phyloP scores from a whole-genome alignment of 2,113 vertebrate genomes.

The Leptodactylus fuscus region DNA sequence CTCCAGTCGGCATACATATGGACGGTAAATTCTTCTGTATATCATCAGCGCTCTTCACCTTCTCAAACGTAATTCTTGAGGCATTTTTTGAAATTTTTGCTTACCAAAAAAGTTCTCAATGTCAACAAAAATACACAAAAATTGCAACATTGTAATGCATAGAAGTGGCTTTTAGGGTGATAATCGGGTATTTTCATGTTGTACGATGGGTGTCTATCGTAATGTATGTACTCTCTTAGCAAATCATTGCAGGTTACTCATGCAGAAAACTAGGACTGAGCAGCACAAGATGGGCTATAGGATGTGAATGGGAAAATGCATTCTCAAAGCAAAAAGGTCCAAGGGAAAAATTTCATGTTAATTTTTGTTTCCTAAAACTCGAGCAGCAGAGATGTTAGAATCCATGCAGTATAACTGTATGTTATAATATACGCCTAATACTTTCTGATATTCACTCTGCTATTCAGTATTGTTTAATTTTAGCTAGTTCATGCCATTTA shows the following conservation, averaged over 20 bases:
- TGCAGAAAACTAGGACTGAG: constrained; percentile 37
- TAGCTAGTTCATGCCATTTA: constrained; percentile 16
- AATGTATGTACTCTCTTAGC: not conserved
- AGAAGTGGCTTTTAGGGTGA: not conserved
- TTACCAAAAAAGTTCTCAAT: not conserved
- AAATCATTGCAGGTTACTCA: constrained; percentile 21
- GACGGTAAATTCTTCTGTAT: not conserved
- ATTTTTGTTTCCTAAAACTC: not conserved
- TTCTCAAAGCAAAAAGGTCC: not conserved
- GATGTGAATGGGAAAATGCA: not conserved
- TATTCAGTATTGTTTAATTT: not conserved
- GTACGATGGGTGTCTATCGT: not conserved
- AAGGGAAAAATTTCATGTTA: not conserved
- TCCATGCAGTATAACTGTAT: constrained; percentile 37
- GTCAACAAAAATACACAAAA: not conserved
- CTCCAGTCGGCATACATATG: not conserved
- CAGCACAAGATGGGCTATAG: not conserved
- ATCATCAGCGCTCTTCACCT: not conserved
- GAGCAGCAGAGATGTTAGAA: constrained; percentile 12
- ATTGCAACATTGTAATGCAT: constrained; percentile 21
- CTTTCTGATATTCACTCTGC: constrained; percentile 2
- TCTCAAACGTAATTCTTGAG: not conserved
- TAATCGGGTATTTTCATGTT: not conserved
- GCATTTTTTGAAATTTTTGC: not conserved
- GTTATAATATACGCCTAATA: not conserved